phyloP scores from a whole-genome alignment of 1,140 invertebrate genomes.

The Polypedilum vanderplanki region DNA sequence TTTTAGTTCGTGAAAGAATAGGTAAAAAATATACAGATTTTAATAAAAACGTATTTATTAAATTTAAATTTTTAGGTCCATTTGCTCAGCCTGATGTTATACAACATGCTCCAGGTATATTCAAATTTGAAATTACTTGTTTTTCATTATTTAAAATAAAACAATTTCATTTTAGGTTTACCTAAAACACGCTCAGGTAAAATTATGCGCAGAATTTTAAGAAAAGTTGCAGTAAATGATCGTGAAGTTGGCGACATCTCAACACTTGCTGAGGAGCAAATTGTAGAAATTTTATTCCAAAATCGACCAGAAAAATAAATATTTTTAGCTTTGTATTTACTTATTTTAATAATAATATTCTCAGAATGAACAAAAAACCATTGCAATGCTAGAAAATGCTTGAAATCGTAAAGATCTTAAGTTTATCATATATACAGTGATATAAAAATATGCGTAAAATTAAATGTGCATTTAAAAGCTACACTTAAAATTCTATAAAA shows the following conservation, averaged over 20 bases:
- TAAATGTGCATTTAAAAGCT: too few relatives aligned
- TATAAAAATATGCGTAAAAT: too few relatives aligned
- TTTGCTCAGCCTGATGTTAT: conserved; percentile 94
- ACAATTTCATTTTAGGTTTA: too few relatives aligned
- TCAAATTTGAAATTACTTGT: too few relatives aligned
- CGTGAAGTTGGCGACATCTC: conserved; percentile 85
- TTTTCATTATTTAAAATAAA: too few relatives aligned
- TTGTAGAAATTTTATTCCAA: conserved; percentile 74
- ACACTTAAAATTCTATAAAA: too few relatives aligned
- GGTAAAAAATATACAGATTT: too few relatives aligned
- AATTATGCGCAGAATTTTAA: conserved; percentile 90
- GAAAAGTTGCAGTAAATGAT: conserved; percentile 87
- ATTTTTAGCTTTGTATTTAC: not conserved
- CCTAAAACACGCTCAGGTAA: conserved; percentile 98
- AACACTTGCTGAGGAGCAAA: conserved; percentile 80
- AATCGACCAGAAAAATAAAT: conserved; percentile 49
- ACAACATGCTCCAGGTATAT: conserved; percentile 84
- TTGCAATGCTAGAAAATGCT: not conserved
- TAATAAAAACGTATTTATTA: too few relatives aligned
- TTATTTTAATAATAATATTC: too few relatives aligned
- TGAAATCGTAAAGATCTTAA: not conserved
- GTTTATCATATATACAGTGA: too few relatives aligned
- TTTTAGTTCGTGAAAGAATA: conserved; percentile 82
- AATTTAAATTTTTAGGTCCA: conserved; percentile 52
- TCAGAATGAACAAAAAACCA: not conserved